These are phyloP conservation scores for Rhyacophila evoluta DNA, from an alignment of 2,888 invertebrate species.

Conservation along the genomic window DNA sequence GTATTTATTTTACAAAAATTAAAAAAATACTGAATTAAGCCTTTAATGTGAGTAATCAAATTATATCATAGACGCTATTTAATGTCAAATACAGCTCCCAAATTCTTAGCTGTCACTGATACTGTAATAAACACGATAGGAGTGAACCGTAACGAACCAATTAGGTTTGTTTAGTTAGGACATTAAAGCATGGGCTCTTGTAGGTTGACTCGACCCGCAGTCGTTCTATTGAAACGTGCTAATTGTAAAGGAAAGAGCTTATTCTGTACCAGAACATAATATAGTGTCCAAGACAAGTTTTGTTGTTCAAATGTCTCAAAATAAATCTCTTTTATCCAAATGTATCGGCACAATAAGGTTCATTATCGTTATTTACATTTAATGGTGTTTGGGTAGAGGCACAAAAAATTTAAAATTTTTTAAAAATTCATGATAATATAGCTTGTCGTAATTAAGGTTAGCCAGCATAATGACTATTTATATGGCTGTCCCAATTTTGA, in stretches of 20 bases:
- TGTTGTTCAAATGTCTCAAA: too few relatives aligned
- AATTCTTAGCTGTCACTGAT: background rate
- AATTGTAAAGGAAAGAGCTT: conserved; percentile 22
- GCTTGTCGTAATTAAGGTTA: too few relatives aligned
- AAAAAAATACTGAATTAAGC: too few relatives aligned
- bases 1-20: too few relatives aligned
- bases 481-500: too few relatives aligned
- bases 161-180: conserved; percentile 47
- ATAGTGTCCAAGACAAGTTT: background rate
- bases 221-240: conserved; percentile 18
- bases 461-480: too few relatives aligned
- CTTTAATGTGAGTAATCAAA: background rate
- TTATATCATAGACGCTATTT: background rate
- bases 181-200: conserved; percentile 30
- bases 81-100: background rate
- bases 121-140: background rate
- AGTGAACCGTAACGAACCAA: conserved; percentile 36
- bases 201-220: conserved; percentile 25
- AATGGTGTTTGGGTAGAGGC: too few relatives aligned
- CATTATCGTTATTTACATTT: too few relatives aligned
- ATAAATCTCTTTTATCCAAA: too few relatives aligned
- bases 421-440: too few relatives aligned
- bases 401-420: too few relatives aligned
- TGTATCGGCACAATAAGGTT: too few relatives aligned
- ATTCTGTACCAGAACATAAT: background rate